Percentiles rank a stretch among this genome's conserved stretches.
Conservation (phyloP, 2,888 invertebrate species). For the Caenorhabditis becei region DNA sequence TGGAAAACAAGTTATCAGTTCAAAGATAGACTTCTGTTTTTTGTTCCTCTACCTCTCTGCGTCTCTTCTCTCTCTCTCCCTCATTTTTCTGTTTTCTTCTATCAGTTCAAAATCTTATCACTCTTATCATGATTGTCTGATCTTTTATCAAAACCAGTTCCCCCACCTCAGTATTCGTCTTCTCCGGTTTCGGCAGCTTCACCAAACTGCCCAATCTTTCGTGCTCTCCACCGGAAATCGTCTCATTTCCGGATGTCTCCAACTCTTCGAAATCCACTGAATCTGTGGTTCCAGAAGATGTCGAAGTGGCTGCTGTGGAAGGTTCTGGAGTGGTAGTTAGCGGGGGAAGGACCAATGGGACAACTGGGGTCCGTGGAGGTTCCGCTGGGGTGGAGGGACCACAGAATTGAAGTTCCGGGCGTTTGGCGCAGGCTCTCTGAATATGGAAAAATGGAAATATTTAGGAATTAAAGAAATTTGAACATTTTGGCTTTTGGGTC, state of each 20-base stretch:
- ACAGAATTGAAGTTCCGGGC: slow-evolving; percentile 65
- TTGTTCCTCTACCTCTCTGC: too few species aligned
- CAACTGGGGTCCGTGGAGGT: slow-evolving; percentile 15
- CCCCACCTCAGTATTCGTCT: slow-evolving; percentile 41
- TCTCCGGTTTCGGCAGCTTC: slow-evolving; percentile 56
- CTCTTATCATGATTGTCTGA: slow-evolving; percentile 5
- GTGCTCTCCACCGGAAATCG: slow-evolving; percentile 1
- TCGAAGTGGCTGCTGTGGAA: slow-evolving; percentile 23
- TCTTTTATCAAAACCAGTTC: slow-evolving; percentile 24
- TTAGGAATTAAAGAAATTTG: too few species aligned
- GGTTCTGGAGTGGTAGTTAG: slow-evolving; percentile 13
- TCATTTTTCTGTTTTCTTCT: not conserved
- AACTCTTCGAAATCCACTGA: slow-evolving; percentile 35
- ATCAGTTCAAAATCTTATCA: slow-evolving; percentile 25
- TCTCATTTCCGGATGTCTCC: slow-evolving; percentile 9
- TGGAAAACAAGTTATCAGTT: slow-evolving; percentile 4
- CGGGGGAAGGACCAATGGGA: slow-evolving; percentile 46
- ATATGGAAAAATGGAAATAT: too few species aligned
- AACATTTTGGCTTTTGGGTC: too few species aligned
- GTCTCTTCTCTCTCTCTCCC: not conserved
- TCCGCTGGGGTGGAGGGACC: slow-evolving; percentile 8
- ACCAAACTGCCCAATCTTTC: slow-evolving; percentile 58
- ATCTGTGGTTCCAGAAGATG: not conserved
- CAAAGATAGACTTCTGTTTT: not conserved
- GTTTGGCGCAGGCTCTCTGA: slow-evolving; percentile 67